phyloP scores from a whole-genome alignment of 2,113 vertebrate genomes.

The Hippopotamus amphibius region DNA sequence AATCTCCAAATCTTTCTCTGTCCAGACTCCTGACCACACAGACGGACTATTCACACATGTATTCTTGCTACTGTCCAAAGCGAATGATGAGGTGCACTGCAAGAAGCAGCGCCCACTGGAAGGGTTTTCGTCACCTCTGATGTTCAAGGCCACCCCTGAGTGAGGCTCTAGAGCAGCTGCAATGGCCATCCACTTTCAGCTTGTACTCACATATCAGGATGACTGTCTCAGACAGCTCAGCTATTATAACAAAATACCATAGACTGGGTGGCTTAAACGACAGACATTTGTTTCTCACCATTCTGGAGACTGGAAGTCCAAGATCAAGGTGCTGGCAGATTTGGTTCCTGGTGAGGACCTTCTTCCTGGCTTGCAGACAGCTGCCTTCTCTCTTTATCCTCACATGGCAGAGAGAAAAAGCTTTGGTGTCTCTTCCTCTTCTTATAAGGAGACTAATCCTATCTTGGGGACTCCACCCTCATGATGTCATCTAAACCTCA shows the following conservation, averaged over 20 bases:
- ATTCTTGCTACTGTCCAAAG: neutral
- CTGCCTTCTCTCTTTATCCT: neutral
- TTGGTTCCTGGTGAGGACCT: neutral
- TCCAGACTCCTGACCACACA: neutral
- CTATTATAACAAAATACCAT: neutral
- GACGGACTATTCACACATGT: neutral
- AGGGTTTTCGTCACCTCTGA: neutral
- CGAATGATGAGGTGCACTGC: neutral
- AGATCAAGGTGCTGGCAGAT: neutral
- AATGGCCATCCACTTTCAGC: neutral
- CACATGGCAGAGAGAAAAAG: neutral
- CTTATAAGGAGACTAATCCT: neutral
- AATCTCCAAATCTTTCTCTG: neutral
- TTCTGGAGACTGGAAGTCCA: neutral
- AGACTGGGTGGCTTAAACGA: neutral
- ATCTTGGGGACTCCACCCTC: neutral
- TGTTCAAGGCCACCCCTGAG: neutral
- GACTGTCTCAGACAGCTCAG: neutral
- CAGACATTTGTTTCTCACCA: neutral
- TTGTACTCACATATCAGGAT: neutral
- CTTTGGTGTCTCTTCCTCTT: neutral
- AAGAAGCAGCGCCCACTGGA: neutral
- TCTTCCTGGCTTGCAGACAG: neutral
- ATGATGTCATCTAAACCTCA: neutral
- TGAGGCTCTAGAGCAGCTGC: neutral